Base-by-base conservation (phyloP, 2,113 vertebrate genomes). In the Amia ocellicauda region DNA sequence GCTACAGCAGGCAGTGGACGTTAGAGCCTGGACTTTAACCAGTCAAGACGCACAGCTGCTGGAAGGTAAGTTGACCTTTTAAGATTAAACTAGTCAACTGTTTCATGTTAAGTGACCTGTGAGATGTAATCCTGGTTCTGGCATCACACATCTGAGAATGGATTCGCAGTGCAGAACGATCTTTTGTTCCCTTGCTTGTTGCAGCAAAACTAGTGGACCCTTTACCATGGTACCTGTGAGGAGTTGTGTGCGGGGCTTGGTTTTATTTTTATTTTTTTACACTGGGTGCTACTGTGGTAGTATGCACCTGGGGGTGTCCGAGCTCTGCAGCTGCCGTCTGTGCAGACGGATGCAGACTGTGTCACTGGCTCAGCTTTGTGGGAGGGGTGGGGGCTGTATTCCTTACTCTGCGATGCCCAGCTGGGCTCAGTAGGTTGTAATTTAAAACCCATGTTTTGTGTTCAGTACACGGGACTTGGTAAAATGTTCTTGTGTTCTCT, bases 1-100 rank as follows among this genome's bases (percentile, higher is more conserved):
- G 92, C 96, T 92, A 92, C 93, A 94, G 93, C 93, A 91, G 93
- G 93, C 93, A 97, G 93, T 98, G 96, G 95, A 97, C 94, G 94
- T 92, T 97, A 96, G 94, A 95, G 95, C 93, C 97, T 91, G 95
- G 96, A 99, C 94, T 92, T 98, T 91, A 94, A 93, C 93, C 90
- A 93, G 93, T 92, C 94, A 85, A 93, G 93, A 97, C 94, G 89
- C 93, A 91, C 93, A 92, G 77, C 94, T 85, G 90, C 94, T 61
- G 90, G 78, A 89, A 99, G 96, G 97, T 98, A 98, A 97, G 96
- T 98, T 90, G 80, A 75, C 73, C 70, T 64, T 77, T 82, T 86
- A 91, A 86, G 91, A 92, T 91, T 85, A 69, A 69, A 53, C 62
- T 69, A 40, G n/a, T 52, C 53, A 29, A 57, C 63, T 72, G 55